Conservation (phyloP, 2,797 vertebrate species). For the Melanotaenia boesemani region DNA sequence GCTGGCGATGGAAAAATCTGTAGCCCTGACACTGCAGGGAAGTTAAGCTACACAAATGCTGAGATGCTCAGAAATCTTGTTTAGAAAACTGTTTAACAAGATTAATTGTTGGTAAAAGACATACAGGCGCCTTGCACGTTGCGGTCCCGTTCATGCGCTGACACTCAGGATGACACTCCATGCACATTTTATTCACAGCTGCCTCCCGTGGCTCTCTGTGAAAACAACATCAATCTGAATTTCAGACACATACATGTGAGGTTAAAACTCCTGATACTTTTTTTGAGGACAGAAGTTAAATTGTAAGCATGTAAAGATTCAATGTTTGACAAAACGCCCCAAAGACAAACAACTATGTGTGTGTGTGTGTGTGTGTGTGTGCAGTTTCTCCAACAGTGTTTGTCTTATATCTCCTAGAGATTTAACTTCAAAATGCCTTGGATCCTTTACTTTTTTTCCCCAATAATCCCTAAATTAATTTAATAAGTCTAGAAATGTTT, state of each 20-base stretch:
- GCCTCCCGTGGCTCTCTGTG: slow-evolving; percentile 90
- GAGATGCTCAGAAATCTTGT: slow-evolving; percentile 14
- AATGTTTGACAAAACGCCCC: slow-evolving; percentile 74
- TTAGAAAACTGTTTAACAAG: background rate
- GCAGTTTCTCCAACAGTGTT: slow-evolving; percentile 54
- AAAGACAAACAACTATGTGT: slow-evolving; percentile 69
- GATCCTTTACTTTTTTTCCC: slow-evolving; percentile 43
- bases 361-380: slow-evolving; percentile 29
- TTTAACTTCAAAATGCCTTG: slow-evolving; percentile 48
- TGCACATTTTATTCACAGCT: slow-evolving; percentile 84
- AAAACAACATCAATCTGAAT: slow-evolving; percentile 46
- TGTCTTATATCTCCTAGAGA: slow-evolving; percentile 42
- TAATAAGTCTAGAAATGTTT: slow-evolving; percentile 49
- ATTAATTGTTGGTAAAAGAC: slow-evolving; percentile 54
- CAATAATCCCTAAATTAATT: slow-evolving; percentile 35
- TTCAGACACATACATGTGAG: slow-evolving; percentile 45
- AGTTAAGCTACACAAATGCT: slow-evolving; percentile 16
- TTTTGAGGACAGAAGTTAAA: slow-evolving; percentile 69
- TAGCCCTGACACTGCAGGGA: slow-evolving; percentile 5
- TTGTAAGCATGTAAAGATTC: slow-evolving; percentile 60
- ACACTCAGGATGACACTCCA: slow-evolving; percentile 92
- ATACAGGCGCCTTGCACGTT: slow-evolving; percentile 91
- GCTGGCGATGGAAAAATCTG: slow-evolving; percentile 43
- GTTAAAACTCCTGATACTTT: slow-evolving; percentile 33
- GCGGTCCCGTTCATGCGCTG: slow-evolving; percentile 80